These are phyloP conservation scores for Cacoxenus indagator DNA, from an alignment of 2,888 invertebrate genomes.

Conservation along the genomic window DNA sequence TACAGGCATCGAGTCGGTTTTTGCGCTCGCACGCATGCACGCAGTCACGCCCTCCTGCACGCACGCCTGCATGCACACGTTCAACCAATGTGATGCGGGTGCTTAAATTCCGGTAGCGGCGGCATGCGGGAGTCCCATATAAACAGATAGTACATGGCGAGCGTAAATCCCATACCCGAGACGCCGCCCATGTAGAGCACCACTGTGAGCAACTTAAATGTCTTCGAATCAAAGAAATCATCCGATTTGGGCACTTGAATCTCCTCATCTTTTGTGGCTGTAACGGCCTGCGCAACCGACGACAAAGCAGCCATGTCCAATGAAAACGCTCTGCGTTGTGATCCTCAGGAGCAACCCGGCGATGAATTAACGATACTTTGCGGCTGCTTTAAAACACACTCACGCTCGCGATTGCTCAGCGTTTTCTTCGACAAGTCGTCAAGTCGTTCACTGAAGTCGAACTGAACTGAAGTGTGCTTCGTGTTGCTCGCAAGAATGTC, in stretches of 20 bases:
- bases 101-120: conserved; percentile 66
- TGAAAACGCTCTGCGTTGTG: too few relatives aligned
- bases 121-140: conserved; percentile 70
- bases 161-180: conserved; percentile 64
- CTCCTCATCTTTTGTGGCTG: conserved; percentile 58
- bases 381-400: neutral
- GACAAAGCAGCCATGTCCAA: conserved; percentile 29
- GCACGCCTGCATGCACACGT: neutral
- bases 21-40: neutral
- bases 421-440: neutral
- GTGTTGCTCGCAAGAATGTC: neutral
- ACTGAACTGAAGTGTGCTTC: neutral
- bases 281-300: conserved; percentile 43
- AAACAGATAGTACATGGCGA: conserved; percentile 67
- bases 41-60: neutral
- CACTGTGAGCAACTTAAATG: conserved; percentile 64
- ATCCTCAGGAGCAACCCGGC: too few relatives aligned
- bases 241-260: conserved; percentile 57
- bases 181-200: conserved; percentile 66
- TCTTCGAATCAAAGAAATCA: conserved; percentile 65
- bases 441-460: neutral
- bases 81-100: conserved; percentile 66
- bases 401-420: neutral
- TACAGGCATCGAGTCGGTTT: neutral
- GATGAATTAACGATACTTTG: neutral